These are phyloP conservation scores for Phoebastria nigripes DNA, from an alignment of 2,797 vertebrate species.

Conservation along the genomic window DNA sequence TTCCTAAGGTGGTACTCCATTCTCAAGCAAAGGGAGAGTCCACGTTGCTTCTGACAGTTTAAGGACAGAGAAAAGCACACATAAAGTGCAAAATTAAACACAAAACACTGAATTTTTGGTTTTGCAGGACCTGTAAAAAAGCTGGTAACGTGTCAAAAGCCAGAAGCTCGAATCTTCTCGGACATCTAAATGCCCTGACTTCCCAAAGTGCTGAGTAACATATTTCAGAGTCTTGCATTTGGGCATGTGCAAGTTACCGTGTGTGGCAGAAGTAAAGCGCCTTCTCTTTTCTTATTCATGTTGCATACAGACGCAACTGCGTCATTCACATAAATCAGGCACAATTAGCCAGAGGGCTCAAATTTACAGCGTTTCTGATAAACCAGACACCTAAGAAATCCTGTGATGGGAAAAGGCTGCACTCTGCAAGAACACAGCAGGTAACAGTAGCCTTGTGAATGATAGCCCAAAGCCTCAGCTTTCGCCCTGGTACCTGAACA, in stretches of 20 bases:
- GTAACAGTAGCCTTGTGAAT: conserved; percentile 57
- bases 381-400: conserved; percentile 42
- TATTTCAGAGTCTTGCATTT: background rate
- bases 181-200: background rate
- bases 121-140: background rate
- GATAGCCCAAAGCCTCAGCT: conserved; percentile 58
- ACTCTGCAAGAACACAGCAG: conserved; percentile 29
- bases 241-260: background rate
- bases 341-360: conserved; percentile 35
- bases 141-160: background rate
- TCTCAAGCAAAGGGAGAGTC: background rate
- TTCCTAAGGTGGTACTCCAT: background rate
- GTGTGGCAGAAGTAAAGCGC: background rate
- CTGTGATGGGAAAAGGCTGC: conserved; percentile 60
- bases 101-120: background rate
- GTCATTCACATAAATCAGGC: conserved; percentile 46
- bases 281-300: background rate
- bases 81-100: background rate
- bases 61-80: background rate
- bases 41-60: background rate
- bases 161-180: background rate
- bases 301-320: conserved; percentile 19
- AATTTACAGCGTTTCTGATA: conserved; percentile 49
- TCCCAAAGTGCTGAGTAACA: background rate
- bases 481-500: conserved; percentile 2